Base-by-base conservation (phyloP, 2,113 vertebrate genomes). In the Oplegnathus fasciatus region DNA sequence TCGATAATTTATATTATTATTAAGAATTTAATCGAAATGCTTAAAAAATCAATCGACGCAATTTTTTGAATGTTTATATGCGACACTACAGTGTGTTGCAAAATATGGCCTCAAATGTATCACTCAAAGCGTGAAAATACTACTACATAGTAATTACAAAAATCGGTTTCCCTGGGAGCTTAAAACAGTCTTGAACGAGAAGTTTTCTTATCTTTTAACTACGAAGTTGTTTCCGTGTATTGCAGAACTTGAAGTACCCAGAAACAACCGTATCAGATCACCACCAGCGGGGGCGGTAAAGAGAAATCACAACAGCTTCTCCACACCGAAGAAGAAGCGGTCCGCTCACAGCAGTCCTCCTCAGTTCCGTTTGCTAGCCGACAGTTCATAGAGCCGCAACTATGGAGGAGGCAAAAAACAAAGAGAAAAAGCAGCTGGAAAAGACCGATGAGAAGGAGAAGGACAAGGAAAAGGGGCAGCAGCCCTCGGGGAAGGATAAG, bases 381-480 rank as follows among this genome's bases (percentile, higher is more conserved):
- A 82, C 18, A 73, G 58, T 86, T 82, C 70, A 71, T 1, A 72
- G 26, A 90, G 55, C 42, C 34, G 83, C 87, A 91, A 86, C 48
- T 9, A 96, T 96, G 96, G 96, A 96, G 88, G 96, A 96, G 74
- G 89, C 94, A 57, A 96, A 95, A 89, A 95, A 95, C 84, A 96
- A 96, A 93, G 96, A 96, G 61, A 96, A 92, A 44, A 96, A 94
- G 42, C 90, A 82, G 60, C 20, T 89, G 4, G 95, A 96, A 73
- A 95, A 96, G 89, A 89, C 83, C 0, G 94, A 96, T 78, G 94
- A 95, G 60, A 95, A 96, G 71, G 92, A 95, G 0, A 96, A 95
- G 52, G 94, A 93, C 1, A 95, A 95, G 34, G 94, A 94, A 0
- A 94, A 94, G 83, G 90, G 89, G 20, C 80, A 91, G 24, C 82